Base-by-base conservation (phyloP, 2,888 invertebrate genomes). In the Fragum fragum region DNA sequence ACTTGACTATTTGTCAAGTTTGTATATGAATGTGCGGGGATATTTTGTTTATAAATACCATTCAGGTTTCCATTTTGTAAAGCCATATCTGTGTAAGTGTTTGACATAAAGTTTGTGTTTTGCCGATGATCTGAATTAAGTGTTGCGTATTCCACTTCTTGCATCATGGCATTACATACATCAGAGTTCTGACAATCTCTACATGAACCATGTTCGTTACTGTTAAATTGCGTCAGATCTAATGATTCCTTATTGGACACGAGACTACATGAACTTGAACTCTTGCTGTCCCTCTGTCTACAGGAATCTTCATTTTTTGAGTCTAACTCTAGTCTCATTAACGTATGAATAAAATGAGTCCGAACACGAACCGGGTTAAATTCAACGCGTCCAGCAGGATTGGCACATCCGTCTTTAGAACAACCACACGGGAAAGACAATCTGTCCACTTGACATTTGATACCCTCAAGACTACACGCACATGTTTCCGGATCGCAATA, bases 381-480 rank as follows among this genome's bases (percentile, higher is more conserved):
- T 95, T 99, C 99, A 86, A 99, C 97, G 85, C 99, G 96, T 5
- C 99, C 99, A 63, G 97, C 96, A 0, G 97, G 96, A 94, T 99
- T 99, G 81, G 97, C 97, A 95, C 99, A 99, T 68, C 98, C 98
- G 91, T 98, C 98, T 89, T 98, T 96, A 1, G 97, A 97, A 95
- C 99, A 99, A 16, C 99, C 98, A 94, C 99, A 99, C 0, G 99
- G 99, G 94, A 99, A 99, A 93, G 98, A 98, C 81, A 98, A 96
- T 82, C 99, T 96, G 95, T 99, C 99, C 74, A 99, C 99, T 96
- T 99, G 99, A 94, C 99, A 99, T 95, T 99, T 98, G 88, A 99
- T 99, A 83, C 98, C 98, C 61, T 97, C 97, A 93, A 97, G 96
- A 94, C 98, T 98, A 95, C 99, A 99, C 21, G 97, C 97, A 94